A percentile compares a stretch with the other conserved stretches of the same genome.
These are phyloP conservation scores for Conistra vaccinii DNA, from an alignment of 2,888 invertebrate species.

Conservation along the genomic window DNA sequence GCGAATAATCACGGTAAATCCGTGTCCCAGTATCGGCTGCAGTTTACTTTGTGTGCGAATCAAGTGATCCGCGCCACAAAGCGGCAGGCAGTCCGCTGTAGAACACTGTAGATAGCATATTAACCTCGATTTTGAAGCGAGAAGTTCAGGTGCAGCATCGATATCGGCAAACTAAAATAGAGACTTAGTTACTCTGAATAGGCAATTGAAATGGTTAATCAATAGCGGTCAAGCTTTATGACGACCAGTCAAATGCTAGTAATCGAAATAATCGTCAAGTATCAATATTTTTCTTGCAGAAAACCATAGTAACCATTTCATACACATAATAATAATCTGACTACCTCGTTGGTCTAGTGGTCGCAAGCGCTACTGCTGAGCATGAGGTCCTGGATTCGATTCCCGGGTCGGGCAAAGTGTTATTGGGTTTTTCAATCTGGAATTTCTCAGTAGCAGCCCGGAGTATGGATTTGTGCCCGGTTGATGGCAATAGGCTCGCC, in stretches of 20 bases:
- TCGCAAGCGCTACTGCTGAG: too few species aligned
- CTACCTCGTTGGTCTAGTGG: too few species aligned
- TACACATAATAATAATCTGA: background rate
- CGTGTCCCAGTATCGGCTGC: slow-evolving; percentile 18
- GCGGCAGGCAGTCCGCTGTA: background rate
- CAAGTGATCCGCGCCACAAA: slow-evolving; percentile 21
- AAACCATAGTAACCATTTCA: background rate
- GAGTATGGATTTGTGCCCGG: too few species aligned
- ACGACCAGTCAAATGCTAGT: background rate
- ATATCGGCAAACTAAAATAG: slow-evolving; percentile 5
- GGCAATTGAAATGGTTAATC: slow-evolving; percentile 5
- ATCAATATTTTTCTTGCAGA: background rate
- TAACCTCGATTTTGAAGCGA: slow-evolving; percentile 28
- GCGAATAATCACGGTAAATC: slow-evolving; percentile 41
- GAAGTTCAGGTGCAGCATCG: slow-evolving; percentile 6
- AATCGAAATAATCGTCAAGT: background rate
- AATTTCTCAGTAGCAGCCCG: too few species aligned
- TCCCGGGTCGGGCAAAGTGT: too few species aligned
- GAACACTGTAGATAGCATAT: slow-evolving; percentile 14
- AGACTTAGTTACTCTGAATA: slow-evolving; percentile 11
- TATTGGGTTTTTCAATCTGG: too few species aligned
- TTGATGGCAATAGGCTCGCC: too few species aligned
- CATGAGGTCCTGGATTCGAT: too few species aligned
- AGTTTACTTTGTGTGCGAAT: slow-evolving; percentile 36
- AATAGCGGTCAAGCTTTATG: slow-evolving; percentile 5